Percentiles rank a stretch among this genome's conserved stretches.
phyloP scores from a whole-genome alignment of 2,888 invertebrate species.

The Geophilus truncorum region DNA sequence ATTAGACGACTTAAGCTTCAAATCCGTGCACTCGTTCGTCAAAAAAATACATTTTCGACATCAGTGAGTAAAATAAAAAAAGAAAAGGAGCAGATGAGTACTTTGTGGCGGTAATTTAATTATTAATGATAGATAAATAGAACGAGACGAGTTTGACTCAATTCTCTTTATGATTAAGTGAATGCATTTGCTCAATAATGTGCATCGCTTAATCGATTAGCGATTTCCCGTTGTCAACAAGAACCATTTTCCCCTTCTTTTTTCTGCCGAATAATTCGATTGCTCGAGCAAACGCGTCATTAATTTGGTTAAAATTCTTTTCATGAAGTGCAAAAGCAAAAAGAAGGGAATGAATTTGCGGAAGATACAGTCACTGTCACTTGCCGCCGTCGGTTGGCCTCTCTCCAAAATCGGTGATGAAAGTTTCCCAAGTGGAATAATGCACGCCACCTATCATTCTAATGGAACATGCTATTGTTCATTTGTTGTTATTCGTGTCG shows the following conservation, averaged over 20 bases:
- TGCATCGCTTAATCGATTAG: slow-evolving; percentile 1
- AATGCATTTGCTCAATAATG: not conserved
- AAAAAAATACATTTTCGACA: not conserved
- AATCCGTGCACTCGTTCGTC: too few species aligned
- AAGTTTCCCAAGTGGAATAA: slow-evolving; percentile 17
- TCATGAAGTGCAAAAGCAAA: slow-evolving; percentile 14
- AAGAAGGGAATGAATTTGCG: not conserved
- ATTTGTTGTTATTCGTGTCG: slow-evolving; percentile 21
- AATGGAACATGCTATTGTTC: slow-evolving; percentile 27
- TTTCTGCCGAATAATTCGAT: slow-evolving; percentile 3
- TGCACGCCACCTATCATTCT: slow-evolving; percentile 27
- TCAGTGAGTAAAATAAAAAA: not conserved
- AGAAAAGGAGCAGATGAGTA: not conserved
- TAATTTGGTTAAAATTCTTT: slow-evolving; percentile 21
- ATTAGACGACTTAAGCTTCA: too few species aligned
- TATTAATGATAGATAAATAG: not conserved
- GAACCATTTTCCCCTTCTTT: not conserved
- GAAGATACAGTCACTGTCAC: slow-evolving; percentile 11
- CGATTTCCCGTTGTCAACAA: not conserved
- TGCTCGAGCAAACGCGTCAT: not conserved
- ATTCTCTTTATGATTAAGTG: slow-evolving; percentile 5
- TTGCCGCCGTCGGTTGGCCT: not conserved
- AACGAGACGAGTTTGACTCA: not conserved
- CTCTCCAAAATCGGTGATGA: slow-evolving; percentile 5
- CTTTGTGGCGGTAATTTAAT: not conserved